These are phyloP conservation scores for Pilophorus perplexus DNA, from an alignment of 2,888 invertebrate genomes.

Conservation along the genomic window DNA sequence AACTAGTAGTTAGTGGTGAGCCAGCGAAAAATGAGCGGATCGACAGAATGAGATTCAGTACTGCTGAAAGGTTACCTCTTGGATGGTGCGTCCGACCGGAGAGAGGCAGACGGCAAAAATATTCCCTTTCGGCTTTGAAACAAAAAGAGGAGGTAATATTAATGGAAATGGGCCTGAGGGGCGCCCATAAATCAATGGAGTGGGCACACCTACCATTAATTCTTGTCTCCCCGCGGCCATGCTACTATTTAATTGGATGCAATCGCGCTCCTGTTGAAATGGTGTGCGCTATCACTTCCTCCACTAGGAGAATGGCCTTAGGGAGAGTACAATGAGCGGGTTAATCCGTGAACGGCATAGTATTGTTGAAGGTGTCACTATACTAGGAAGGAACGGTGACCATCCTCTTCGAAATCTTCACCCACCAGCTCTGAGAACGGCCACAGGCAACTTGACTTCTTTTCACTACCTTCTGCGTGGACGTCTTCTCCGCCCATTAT, in stretches of 20 bases:
- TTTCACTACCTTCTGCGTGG: too few relatives aligned
- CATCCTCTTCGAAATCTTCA: too few relatives aligned
- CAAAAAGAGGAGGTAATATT: conserved; percentile 40
- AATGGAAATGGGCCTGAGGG: conserved; percentile 39
- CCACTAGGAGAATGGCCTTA: neutral
- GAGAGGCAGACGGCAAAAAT: conserved; percentile 30
- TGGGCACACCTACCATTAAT: conserved; percentile 40
- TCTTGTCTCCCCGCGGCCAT: conserved; percentile 34
- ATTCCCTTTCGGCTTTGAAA: conserved; percentile 40
- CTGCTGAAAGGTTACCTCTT: neutral
- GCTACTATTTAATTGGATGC: conserved; percentile 44
- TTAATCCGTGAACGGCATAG: conserved; percentile 23
- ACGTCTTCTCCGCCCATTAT: too few relatives aligned
- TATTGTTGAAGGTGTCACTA: conserved; percentile 14
- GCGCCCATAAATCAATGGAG: conserved; percentile 41
- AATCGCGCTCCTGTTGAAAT: conserved; percentile 43
- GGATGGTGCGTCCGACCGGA: conserved; percentile 46
- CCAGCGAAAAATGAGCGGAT: too few relatives aligned
- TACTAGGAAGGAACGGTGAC: neutral
- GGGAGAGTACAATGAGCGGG: conserved; percentile 17
- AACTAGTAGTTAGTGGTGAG: too few relatives aligned
- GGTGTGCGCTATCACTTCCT: conserved; percentile 36
- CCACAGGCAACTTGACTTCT: too few relatives aligned
- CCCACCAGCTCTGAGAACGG: too few relatives aligned
- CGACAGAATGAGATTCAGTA: too few relatives aligned